Conservation (phyloP, 2,113 vertebrate species). For the Zosterops hypoxanthus region DNA sequence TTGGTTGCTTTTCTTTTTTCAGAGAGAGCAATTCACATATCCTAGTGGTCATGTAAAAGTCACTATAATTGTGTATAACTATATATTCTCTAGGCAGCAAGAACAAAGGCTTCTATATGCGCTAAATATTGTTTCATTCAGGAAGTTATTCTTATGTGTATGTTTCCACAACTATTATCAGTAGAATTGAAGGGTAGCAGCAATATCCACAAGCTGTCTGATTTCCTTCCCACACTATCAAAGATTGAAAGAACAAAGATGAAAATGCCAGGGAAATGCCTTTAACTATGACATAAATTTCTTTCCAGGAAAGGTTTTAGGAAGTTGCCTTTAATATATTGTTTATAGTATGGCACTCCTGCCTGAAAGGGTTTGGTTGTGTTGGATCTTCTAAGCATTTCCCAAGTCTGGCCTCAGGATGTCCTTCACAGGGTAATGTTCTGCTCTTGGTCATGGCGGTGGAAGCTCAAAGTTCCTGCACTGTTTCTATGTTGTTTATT, state of each 20-base stretch:
- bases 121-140: slow-evolving; percentile 76
- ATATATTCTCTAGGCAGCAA: not conserved
- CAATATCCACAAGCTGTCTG: slow-evolving; percentile 77
- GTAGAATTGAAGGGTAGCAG: slow-evolving; percentile 69
- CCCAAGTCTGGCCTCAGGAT: not conserved
- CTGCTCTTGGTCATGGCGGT: not conserved
- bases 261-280: slow-evolving; percentile 76
- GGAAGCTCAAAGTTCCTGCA: not conserved
- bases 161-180: slow-evolving; percentile 85
- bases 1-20: not conserved
- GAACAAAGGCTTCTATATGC: slow-evolving; percentile 44
- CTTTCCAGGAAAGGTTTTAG: slow-evolving; percentile 64
- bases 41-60: not conserved
- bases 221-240: slow-evolving; percentile 78
- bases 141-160: slow-evolving; percentile 84
- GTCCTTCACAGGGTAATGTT: not conserved
- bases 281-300: slow-evolving; percentile 62
- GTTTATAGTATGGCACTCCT: not conserved
- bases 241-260: slow-evolving; percentile 81
- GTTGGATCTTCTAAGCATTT: not conserved
- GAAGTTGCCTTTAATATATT: slow-evolving; percentile 47
- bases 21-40: not conserved
- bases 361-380: not conserved
- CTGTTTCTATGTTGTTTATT: not conserved
- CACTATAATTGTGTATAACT: not conserved